A percentile compares a stretch with the other conserved stretches of the same genome.
These are phyloP conservation scores for Arvicanthis niloticus DNA, from an alignment of 2,113 vertebrate species.

Conservation along the genomic window DNA sequence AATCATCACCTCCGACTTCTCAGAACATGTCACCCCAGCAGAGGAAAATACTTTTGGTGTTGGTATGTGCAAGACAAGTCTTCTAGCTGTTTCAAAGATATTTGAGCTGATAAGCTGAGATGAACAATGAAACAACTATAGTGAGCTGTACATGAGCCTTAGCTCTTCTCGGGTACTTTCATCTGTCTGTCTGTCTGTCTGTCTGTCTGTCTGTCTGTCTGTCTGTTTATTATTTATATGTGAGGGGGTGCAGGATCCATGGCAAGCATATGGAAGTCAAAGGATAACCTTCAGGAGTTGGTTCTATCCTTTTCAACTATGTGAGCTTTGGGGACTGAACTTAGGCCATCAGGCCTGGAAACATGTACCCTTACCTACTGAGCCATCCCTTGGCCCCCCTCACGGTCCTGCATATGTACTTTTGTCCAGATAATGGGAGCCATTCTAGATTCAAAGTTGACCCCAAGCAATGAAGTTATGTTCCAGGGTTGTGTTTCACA, in stretches of 20 bases:
- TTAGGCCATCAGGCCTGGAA: background rate
- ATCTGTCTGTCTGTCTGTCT: background rate
- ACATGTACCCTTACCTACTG: no score
- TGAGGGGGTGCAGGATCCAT: background rate
- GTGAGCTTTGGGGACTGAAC: background rate
- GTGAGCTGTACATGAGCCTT: no score
- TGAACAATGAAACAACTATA: background rate
- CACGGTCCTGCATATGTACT: background rate
- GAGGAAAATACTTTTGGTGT: background rate
- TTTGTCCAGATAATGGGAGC: background rate
- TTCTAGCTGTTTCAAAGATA: background rate
- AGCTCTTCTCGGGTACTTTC: background rate
- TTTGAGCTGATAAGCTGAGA: background rate
- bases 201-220: background rate
- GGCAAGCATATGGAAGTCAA: background rate
- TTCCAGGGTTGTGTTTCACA: background rate
- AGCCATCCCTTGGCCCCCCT: background rate
- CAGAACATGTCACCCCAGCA: background rate
- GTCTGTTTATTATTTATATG: background rate
- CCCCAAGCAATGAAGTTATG: background rate
- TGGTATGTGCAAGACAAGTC: background rate
- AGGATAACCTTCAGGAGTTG: background rate
- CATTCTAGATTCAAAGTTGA: background rate
- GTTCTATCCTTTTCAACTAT: background rate
- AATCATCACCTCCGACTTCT: background rate